These are phyloP conservation scores for Macrobrachium nipponense DNA, from an alignment of 1,140 invertebrate genomes.

Conservation along the genomic window DNA sequence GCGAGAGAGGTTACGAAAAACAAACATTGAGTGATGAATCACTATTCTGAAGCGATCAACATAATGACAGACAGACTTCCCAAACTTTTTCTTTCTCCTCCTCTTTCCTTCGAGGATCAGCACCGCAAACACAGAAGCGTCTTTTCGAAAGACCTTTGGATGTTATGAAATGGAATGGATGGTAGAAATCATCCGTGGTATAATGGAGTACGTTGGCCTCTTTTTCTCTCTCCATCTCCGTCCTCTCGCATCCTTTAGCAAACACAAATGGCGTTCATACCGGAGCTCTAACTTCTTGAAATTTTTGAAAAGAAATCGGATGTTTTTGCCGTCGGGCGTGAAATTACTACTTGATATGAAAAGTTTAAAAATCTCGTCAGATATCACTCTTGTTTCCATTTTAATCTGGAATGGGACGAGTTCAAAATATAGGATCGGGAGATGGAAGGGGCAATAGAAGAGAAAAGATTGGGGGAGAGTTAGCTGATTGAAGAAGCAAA, in stretches of 20 bases:
- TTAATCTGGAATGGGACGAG: not conserved
- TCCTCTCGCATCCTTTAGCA: slow-evolving; percentile 8
- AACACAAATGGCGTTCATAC: slow-evolving; percentile 43
- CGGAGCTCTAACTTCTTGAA: slow-evolving; percentile 8
- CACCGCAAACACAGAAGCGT: no score
- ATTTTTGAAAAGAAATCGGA: slow-evolving; percentile 41
- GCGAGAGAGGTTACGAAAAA: no score
- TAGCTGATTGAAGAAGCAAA: not conserved
- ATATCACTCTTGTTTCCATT: slow-evolving; percentile 34
- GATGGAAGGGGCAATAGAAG: not conserved
- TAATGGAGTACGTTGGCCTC: not conserved
- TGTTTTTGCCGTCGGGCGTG: slow-evolving; percentile 32
- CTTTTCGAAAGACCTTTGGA: no score
- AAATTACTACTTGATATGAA: slow-evolving; percentile 54
- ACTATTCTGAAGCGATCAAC: no score
- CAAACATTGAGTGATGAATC: no score
- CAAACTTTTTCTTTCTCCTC: no score
- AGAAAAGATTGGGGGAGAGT: not conserved
- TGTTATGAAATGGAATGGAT: no score
- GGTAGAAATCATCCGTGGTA: no score
- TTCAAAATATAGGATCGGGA: not conserved
- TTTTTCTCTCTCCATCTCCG: slow-evolving; percentile 7
- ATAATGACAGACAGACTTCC: no score
- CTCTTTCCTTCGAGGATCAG: no score
- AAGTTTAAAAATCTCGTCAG: slow-evolving; percentile 45